Evolutionary conservation across 2,888 invertebrate genomes (phyloP).

Genomic region (Megalurothrips usitatus): DNA sequence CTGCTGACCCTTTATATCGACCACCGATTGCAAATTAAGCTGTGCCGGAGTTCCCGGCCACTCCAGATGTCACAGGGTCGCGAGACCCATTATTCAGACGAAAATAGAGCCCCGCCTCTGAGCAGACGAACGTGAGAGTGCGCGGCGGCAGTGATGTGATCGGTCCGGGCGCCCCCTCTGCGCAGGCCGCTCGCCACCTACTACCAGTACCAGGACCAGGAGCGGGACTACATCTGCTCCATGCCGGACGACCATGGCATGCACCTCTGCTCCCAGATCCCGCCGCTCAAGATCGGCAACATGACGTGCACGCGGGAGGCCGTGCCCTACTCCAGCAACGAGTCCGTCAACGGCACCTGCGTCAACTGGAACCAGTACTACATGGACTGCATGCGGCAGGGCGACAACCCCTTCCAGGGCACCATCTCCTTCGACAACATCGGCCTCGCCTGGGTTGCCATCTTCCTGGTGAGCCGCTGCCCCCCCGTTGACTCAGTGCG

Average conservation of each 20-base stretch:
- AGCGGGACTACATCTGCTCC: conserved; percentile 96
- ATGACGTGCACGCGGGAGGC: conserved; percentile 73
- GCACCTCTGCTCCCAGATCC: conserved; percentile 82
- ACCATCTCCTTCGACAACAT: conserved; percentile 99
- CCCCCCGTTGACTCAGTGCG: no score
- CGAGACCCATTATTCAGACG: no score
- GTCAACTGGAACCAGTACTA: conserved; percentile 99
- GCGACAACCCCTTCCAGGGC: conserved; percentile 96
- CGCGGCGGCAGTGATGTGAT: no score
- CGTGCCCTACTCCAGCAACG: conserved; percentile 55
- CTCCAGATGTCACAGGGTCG: no score
- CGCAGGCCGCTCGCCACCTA: conserved; percentile 63
- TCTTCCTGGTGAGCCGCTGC: conserved; percentile 85
- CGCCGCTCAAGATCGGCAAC: conserved; percentile 67
- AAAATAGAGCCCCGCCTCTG: no score
- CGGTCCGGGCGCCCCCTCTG: background rate
- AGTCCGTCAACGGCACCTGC: conserved; percentile 71
- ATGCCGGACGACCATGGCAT: conserved; percentile 89
- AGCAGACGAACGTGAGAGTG: no score
- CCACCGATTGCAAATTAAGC: no score
- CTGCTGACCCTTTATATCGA: no score
- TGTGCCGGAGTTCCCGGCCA: no score
- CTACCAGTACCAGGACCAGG: conserved; percentile 76
- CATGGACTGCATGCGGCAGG: conserved; percentile 86
- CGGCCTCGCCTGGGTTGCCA: conserved; percentile 99